Base-by-base conservation (phyloP, 30 jellyfish, hydroid and myxozoan genomes). In the Nemopilema nomurai region DNA sequence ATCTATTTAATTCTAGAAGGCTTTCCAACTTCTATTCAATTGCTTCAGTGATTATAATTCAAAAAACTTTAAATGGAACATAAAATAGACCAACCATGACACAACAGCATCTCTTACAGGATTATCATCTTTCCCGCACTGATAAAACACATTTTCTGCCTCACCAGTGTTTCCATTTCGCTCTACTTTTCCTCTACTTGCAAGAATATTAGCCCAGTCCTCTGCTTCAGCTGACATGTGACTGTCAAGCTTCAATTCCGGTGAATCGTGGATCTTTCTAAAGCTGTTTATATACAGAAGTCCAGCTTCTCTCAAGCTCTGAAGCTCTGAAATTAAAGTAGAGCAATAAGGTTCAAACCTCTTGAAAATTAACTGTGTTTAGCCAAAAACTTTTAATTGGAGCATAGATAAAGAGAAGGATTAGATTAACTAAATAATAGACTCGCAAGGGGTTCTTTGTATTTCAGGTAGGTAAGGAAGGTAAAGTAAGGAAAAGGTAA, bases 141-240 rank as follows among this genome's bases (percentile, higher is more conserved):
- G 90, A 51, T 76, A 79, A 49, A 78, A 87, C 0, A 79, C 26
- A 69, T 71, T 87, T 72, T 87, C 96, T 18, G 87, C 96, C 25
- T 87, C 96, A 18, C 29, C 83, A 41, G 90, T 87, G 8, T 68
- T 75, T 4, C 90, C 85, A 25, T 74, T 79, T 20, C 72, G 84
- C 28, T 87, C 90, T n/a, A 81, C 82, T 49, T 70, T 87, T 24
- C 96, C 96, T 79, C 89, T 87, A 29, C 89, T 87, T 51, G 96
- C 96, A 18, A 87, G 71, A 0, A 76, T 79, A 71, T 69, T 79
- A 0, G 96, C 96, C 96, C 96, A 87, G 68, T 63, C 93, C 29
- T 93, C 92, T 16, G 97, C 97, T 16, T 80, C 97, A 16, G 89
- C 91, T 16, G 83, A 41, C 92, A 82, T 80, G 27, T 88, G 91